These are phyloP conservation scores for Parambassis ranga DNA, from an alignment of 2,797 vertebrate species.

Conservation along the genomic window DNA sequence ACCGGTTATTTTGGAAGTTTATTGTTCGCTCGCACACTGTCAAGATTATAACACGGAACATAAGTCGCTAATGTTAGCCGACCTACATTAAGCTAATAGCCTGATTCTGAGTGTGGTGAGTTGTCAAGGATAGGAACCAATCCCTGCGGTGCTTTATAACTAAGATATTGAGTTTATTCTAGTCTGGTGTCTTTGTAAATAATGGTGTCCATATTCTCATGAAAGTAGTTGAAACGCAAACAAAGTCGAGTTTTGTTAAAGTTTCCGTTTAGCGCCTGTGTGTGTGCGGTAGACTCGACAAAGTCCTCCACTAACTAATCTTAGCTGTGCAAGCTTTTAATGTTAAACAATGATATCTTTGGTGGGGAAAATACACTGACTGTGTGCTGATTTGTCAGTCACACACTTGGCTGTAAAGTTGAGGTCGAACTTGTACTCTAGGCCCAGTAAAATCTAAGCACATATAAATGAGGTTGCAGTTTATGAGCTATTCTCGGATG, in stretches of 20 bases:
- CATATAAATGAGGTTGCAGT: no score
- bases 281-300: background rate
- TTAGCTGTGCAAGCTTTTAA: no score
- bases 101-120: no score
- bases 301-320: no score
- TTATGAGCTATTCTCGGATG: background rate
- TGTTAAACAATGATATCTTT: no score
- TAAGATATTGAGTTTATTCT: background rate
- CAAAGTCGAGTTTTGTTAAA: background rate
- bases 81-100: constrained; percentile 35
- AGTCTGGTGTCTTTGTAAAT: background rate
- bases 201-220: accelerated
- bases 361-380: accelerated
- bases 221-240: accelerated
- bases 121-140: no score
- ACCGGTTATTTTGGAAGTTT: background rate
- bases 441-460: no score
- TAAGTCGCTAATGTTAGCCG: constrained; percentile 38
- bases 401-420: background rate
- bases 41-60: constrained; percentile 42
- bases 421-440: no score
- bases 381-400: no score
- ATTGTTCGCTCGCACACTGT: no score
- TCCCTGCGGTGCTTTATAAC: no score
- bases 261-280: background rate